Conservation (phyloP, 2,888 invertebrate species). For the Metacarcinus magister region DNA sequence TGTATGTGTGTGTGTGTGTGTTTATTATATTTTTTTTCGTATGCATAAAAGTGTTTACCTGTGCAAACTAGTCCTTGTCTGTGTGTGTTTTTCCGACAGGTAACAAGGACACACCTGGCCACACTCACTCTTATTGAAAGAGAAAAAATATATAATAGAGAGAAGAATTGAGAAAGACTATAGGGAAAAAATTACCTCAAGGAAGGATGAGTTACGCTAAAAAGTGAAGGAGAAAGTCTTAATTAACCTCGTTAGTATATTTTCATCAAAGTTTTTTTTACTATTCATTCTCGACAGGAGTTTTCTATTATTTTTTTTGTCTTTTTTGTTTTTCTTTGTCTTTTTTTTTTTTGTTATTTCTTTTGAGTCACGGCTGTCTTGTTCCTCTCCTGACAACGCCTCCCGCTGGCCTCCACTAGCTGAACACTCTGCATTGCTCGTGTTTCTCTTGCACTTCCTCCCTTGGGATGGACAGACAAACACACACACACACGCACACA, state of each 20-base stretch:
- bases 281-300: background rate
- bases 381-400: conserved; percentile 21
- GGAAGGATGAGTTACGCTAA: conserved; percentile 48
- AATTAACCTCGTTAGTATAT: conserved; percentile 65
- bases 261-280: conserved; percentile 45
- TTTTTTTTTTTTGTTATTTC: conserved; percentile 32
- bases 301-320: background rate
- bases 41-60: background rate
- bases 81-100: background rate
- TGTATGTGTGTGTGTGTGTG: conserved; percentile 35
- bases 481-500: background rate
- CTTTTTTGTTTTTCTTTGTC: conserved; percentile 19
- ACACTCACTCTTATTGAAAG: conserved; percentile 6
- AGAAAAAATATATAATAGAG: background rate
- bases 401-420: background rate
- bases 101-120: background rate
- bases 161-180: background rate
- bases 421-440: background rate
- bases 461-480: background rate
- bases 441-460: conserved; percentile 10
- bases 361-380: background rate
- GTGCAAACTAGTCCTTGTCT: background rate
- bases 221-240: conserved; percentile 50
- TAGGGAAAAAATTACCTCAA: conserved; percentile 47
- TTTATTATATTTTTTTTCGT: background rate